These are phyloP conservation scores for Scarus forsteni DNA, from an alignment of 2,797 vertebrate species.

Conservation along the genomic window DNA sequence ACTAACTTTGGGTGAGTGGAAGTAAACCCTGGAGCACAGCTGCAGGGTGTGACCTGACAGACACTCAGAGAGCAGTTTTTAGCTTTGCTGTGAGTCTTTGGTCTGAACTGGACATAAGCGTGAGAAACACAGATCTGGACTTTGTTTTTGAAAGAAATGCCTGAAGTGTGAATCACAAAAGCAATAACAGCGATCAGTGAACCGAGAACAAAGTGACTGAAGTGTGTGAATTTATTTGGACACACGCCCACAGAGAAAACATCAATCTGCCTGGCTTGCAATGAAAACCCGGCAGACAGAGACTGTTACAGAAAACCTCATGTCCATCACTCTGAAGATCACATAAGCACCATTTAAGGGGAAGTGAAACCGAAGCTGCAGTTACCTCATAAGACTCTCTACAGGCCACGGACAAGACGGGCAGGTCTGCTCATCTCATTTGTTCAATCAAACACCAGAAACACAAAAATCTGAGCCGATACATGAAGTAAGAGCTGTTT, in stretches of 20 bases:
- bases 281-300: constrained; percentile 46
- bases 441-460: constrained; percentile 29
- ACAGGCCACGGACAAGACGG: constrained; percentile 40
- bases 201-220: constrained; percentile 14
- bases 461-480: constrained; percentile 14
- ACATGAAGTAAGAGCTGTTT: constrained; percentile 6
- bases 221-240: constrained; percentile 5
- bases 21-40: too few relatives aligned
- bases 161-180: constrained; percentile 72
- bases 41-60: too few relatives aligned
- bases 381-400: constrained; percentile 71
- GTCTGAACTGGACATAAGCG: neutral
- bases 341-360: constrained; percentile 18
- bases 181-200: constrained; percentile 67
- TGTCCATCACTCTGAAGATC: constrained; percentile 49
- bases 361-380: constrained; percentile 51
- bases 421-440: constrained; percentile 40
- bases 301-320: constrained; percentile 71
- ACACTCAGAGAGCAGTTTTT: too few relatives aligned
- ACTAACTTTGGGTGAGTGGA: too few relatives aligned
- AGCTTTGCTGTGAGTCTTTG: too few relatives aligned
- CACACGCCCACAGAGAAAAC: constrained; percentile 5
- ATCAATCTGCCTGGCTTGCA: constrained; percentile 38
- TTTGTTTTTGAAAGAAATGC: constrained; percentile 34
- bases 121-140: constrained; percentile 31